Conservation (phyloP, 2,888 invertebrate genomes). For the Slavum lentiscoides region DNA sequence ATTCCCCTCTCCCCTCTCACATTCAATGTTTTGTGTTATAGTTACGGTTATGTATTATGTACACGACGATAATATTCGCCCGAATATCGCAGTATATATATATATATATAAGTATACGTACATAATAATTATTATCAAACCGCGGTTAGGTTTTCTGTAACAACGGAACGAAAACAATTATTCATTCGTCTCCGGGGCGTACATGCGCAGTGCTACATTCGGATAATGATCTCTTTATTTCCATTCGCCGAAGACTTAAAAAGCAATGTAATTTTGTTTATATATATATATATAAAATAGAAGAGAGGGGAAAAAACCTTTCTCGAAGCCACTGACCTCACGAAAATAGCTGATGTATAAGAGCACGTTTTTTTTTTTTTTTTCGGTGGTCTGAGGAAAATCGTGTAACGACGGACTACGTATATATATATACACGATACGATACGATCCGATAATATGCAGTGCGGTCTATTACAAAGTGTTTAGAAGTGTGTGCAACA, state of each 20-base stretch:
- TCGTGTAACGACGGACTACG: slow-evolving; percentile 2
- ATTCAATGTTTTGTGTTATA: not conserved
- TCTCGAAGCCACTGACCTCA: slow-evolving; percentile 51
- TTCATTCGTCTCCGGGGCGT: slow-evolving; percentile 45
- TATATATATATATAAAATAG: not conserved
- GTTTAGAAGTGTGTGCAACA: no score
- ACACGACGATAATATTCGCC: not conserved
- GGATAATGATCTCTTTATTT: slow-evolving; percentile 50
- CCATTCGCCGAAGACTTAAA: slow-evolving; percentile 25
- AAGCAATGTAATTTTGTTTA: slow-evolving; percentile 48
- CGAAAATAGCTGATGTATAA: slow-evolving; percentile 21
- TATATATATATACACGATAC: no score
- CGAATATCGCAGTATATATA: not conserved
- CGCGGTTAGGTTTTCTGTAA: slow-evolving; percentile 28
- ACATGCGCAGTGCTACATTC: slow-evolving; percentile 13
- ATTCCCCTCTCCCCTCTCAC: no score
- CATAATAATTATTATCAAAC: slow-evolving; percentile 27
- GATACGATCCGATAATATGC: no score
- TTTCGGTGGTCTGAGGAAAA: not conserved
- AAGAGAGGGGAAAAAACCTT: slow-evolving; percentile 24
- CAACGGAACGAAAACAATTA: slow-evolving; percentile 44
- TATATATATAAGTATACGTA: not conserved
- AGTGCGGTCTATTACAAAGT: no score
- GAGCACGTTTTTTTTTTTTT: slow-evolving; percentile 39
- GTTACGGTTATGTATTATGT: not conserved